A percentile compares a stretch with the other conserved stretches of the same genome.
phyloP scores from a whole-genome alignment of 2,797 vertebrate species.

The Macroramphosus scolopax region DNA sequence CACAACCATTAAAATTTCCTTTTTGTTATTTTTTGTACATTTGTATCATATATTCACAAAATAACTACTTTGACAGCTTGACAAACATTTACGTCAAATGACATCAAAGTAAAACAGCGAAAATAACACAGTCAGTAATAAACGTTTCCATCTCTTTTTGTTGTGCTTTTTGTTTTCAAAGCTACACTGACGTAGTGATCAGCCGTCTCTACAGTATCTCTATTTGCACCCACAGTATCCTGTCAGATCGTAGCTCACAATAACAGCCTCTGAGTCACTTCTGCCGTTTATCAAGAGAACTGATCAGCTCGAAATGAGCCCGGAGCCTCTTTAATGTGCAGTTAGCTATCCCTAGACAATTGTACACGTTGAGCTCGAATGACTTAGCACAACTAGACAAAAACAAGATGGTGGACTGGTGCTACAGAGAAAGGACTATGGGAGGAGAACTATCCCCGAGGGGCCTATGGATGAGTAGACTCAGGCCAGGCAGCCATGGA shows the following conservation, averaged over 20 bases:
- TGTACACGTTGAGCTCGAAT: slow-evolving; percentile 46
- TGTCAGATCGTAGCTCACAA: slow-evolving; percentile 37
- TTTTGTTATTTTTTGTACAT: slow-evolving; percentile 76
- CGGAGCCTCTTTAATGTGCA: slow-evolving; percentile 29
- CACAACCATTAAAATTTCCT: slow-evolving; percentile 73
- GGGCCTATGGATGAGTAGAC: slow-evolving; percentile 45
- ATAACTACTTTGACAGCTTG: slow-evolving; percentile 79
- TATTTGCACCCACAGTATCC: slow-evolving; percentile 46
- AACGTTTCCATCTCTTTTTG: slow-evolving; percentile 49
- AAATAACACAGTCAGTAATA: slow-evolving; percentile 64
- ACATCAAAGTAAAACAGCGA: slow-evolving; percentile 75
- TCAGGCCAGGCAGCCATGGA: slow-evolving; percentile 54
- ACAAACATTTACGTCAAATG: slow-evolving; percentile 82
- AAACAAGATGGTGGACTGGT: slow-evolving; percentile 66
- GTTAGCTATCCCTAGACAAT: slow-evolving; percentile 36
- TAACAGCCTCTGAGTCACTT: slow-evolving; percentile 34
- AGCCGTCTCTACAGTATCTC: slow-evolving; percentile 34
- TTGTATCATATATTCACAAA: slow-evolving; percentile 78
- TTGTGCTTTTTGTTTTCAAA: slow-evolving; percentile 77
- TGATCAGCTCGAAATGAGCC: slow-evolving; percentile 28
- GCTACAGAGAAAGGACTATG: slow-evolving; percentile 61
- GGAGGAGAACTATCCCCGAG: slow-evolving; percentile 58
- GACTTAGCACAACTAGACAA: slow-evolving; percentile 65
- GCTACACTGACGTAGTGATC: slow-evolving; percentile 50
- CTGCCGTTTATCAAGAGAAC: slow-evolving; percentile 18